phyloP scores from a whole-genome alignment of 2,888 invertebrate genomes.

The Caenorhabditis doughertyi region DNA sequence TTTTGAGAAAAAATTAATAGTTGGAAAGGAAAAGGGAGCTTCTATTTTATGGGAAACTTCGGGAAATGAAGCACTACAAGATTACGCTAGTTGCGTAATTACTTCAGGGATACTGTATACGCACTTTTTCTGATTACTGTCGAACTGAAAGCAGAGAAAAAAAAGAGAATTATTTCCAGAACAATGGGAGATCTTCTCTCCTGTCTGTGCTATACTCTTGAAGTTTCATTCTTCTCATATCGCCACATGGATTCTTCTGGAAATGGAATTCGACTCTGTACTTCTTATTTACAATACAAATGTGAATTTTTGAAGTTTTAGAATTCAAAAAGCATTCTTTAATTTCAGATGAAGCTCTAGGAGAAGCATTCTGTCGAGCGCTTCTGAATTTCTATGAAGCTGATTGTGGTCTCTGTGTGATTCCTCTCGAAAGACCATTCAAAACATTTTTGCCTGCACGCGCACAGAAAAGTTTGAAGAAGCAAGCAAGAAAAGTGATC shows the following conservation, averaged over 20 bases:
- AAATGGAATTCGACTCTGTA: slow-evolving; percentile 61
- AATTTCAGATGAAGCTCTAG: slow-evolving; percentile 66
- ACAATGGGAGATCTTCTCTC: slow-evolving; percentile 77
- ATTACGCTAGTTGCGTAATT: no score
- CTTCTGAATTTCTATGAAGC: slow-evolving; percentile 59
- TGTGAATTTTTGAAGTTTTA: slow-evolving; percentile 55
- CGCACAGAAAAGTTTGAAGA: slow-evolving; percentile 55
- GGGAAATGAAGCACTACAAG: no score
- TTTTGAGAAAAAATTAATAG: neutral
- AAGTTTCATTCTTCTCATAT: slow-evolving; percentile 79
- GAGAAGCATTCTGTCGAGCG: slow-evolving; percentile 61
- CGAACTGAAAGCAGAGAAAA: no score
- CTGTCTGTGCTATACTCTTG: slow-evolving; percentile 78
- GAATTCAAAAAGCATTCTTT: neutral
- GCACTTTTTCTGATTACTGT: no score
- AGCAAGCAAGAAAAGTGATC: slow-evolving; percentile 56
- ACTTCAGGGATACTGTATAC: no score
- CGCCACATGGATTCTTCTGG: slow-evolving; percentile 67
- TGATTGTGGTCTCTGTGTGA: slow-evolving; percentile 53
- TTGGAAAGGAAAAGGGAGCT: neutral
- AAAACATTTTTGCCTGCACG: slow-evolving; percentile 54
- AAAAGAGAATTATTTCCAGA: slow-evolving; percentile 46
- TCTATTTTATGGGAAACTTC: neutral
- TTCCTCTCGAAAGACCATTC: slow-evolving; percentile 48
- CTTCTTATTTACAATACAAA: slow-evolving; percentile 75